Base-by-base conservation (phyloP, 2,113 vertebrate genomes). In the Sprattus sprattus region DNA sequence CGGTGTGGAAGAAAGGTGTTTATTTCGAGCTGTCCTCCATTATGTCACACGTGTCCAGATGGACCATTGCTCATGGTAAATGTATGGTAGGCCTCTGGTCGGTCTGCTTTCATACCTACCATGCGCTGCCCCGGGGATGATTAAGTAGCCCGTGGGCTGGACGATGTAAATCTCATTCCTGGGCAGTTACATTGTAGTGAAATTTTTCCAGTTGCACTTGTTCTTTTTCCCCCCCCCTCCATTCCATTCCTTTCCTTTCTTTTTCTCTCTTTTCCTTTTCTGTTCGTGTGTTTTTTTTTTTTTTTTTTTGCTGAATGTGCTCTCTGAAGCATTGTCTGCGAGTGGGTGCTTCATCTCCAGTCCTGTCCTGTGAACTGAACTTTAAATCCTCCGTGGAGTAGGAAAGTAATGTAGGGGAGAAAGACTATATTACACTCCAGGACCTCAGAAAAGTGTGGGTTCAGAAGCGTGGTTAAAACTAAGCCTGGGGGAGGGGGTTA, bases 11-110 rank as follows among this genome's bases (percentile, higher is more conserved):
- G 46, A 78, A 47, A 87, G 82, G 47, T 88, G 83, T 89, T 88
- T 87, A 71, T 93, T 93, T 92, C 92, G 93, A 94, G 93, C 92
- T 93, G 91, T 87, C 88, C 89, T 90, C 87, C 88, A 90, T 93
- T 94, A 93, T 84, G 78, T 81, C 90, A 87, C 87, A 87, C 82
- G 39, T 81, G 90, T 89, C 89, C 81, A 89, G 71, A 82, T 78
- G 87, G 89, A 84, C 86, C 89, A 89, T 93, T 94, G 93, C 94
- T 95, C 92, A 92, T 91, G 49, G 91, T 89, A 87, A 92, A 89
- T 90, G 86, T 86, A 85, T 89, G 85, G 90, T 86, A 85, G 87
- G 86, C 89, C 90, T 0, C 0, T 82, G 91, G 87, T 87, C 88
- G 82, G 83, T 85, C 81, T 87, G 81, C 92, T 93, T 92, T 91